Evolutionary conservation across 2,888 invertebrate species (phyloP), one percentile per base, ranked within the genome.

Genomic region (Dendrolimus pini): DNA sequence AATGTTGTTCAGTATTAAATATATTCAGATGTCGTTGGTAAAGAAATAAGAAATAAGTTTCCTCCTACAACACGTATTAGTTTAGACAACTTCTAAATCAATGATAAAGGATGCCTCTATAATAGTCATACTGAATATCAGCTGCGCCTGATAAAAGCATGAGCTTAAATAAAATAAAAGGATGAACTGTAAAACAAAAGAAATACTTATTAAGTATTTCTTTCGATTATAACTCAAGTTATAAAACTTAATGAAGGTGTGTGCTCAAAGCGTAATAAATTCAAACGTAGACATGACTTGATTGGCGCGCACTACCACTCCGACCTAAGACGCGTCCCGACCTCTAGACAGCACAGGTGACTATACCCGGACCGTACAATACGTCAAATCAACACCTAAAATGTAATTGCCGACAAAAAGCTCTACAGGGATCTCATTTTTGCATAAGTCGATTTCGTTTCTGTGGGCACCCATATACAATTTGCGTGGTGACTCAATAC

Each of bases 331-430:
- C 71, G 70, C 74, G 67, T 9, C 47, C 67, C 77, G 87, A 85
- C 86, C 87, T 85, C 83, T 76, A 86, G 85, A 85, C 85, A 75
- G 65, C 69, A 70, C 82, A 85, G 86, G 85, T 85, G 80, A 78
- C 75, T 76, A 75, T 62, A 71, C 68, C 59, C 70, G 65, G 66
- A 64, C 65, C 61, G 69, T 65, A 69, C 65, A 65, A 75, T 72
- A 72, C 65, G 75, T 68, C 67, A 71, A 61, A 60, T 71, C 66
- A 65, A 65, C 67, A 71, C 61, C 61, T 71, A 65, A 65, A 65
- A 65, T 71, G 68, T 78, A 78, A 82, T 82, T 80, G 74, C 68
- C 72, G 66, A 73, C 66, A 75, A 67, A 75, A 75, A 76, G 64
- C 66, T 63, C 67, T 10, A 47, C 12, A 10, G 47, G 2, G 12